These are phyloP conservation scores for Watsonalla binaria DNA, from an alignment of 2,888 invertebrate species.

Conservation along the genomic window DNA sequence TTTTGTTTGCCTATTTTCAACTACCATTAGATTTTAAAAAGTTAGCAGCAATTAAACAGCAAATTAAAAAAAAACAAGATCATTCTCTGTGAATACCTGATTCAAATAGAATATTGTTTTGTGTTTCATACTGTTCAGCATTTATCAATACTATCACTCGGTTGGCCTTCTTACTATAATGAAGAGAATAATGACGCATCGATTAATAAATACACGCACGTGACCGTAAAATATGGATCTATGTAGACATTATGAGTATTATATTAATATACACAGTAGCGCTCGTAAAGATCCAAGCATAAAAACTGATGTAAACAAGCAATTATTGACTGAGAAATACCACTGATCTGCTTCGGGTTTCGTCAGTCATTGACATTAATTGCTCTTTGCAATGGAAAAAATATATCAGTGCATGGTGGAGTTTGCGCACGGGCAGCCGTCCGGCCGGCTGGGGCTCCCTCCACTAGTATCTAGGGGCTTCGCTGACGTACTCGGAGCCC, in stretches of 20 bases:
- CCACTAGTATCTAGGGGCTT: conserved; percentile 42
- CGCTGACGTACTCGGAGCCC: conserved; percentile 34
- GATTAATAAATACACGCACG: neutral
- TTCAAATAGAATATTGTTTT: no score
- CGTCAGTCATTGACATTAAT: conserved; percentile 70
- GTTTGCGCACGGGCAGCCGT: conserved; percentile 40
- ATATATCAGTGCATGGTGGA: conserved; percentile 60
- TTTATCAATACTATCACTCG: neutral
- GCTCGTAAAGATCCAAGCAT: conserved; percentile 25
- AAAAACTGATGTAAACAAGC: conserved; percentile 32
- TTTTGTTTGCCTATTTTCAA: no score
- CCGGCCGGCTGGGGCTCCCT: conserved; percentile 14
- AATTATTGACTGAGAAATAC: conserved; percentile 50
- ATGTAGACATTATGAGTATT: neutral
- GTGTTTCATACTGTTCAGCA: neutral
- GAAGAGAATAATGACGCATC: neutral
- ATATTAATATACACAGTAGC: conserved; percentile 1
- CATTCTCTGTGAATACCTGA: no score
- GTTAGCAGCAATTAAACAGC: no score
- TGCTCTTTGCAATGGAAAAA: conserved; percentile 55
- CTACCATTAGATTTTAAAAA: no score
- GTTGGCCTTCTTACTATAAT: neutral
- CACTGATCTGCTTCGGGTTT: conserved; percentile 57
- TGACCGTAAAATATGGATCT: neutral
- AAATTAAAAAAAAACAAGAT: no score